These are phyloP conservation scores for Cantharis flavilabris DNA, from an alignment of 2,888 invertebrate genomes.

Conservation along the genomic window DNA sequence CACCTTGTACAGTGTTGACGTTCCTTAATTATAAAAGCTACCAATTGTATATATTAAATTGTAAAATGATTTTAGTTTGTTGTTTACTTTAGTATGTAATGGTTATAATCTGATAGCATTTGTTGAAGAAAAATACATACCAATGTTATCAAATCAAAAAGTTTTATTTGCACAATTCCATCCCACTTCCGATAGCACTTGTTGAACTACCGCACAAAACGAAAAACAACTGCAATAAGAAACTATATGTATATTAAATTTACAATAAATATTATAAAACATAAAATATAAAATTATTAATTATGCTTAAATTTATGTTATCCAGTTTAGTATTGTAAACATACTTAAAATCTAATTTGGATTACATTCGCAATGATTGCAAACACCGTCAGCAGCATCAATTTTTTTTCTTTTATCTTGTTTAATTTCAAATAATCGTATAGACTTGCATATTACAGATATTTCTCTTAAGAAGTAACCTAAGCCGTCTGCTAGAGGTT, in stretches of 20 bases:
- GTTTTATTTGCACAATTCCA: background rate
- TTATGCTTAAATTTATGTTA: background rate
- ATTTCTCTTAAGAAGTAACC: slow-evolving; percentile 59
- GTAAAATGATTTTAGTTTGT: slow-evolving; percentile 42
- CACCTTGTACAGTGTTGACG: slow-evolving; percentile 37
- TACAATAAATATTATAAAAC: background rate
- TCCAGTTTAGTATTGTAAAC: background rate
- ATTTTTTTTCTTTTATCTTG: background rate
- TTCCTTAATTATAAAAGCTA: slow-evolving; percentile 32
- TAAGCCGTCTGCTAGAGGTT: slow-evolving; percentile 63
- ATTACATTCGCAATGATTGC: background rate
- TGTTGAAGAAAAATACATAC: slow-evolving; percentile 40
- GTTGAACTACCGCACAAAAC: background rate
- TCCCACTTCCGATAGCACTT: background rate
- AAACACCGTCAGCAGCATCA: background rate
- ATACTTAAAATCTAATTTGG: background rate
- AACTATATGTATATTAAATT: background rate
- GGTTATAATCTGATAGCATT: slow-evolving; percentile 43
- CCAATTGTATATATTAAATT: slow-evolving; percentile 36
- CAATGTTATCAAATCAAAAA: background rate
- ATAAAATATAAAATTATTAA: background rate
- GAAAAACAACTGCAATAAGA: background rate
- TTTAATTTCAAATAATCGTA: slow-evolving; percentile 56
- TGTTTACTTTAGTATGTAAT: slow-evolving; percentile 44
- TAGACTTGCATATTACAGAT: slow-evolving; percentile 54